These are phyloP conservation scores for Nineta flava DNA, from an alignment of 2,888 invertebrate species.

Conservation along the genomic window DNA sequence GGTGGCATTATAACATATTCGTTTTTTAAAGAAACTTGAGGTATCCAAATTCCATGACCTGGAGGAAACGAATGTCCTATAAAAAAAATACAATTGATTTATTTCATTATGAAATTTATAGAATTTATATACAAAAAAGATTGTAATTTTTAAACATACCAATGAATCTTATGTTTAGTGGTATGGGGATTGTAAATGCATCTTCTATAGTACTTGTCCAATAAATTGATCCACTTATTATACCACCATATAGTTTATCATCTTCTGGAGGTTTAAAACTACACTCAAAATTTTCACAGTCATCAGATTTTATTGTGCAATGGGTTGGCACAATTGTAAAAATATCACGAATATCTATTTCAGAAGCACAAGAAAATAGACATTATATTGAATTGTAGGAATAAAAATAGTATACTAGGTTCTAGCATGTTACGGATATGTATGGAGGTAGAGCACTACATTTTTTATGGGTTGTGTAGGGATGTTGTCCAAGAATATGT, in stretches of 20 bases:
- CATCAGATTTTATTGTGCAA: constrained; percentile 16
- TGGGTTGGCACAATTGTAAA: constrained; percentile 21
- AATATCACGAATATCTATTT: constrained; percentile 17
- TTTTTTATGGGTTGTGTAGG: too few relatives aligned
- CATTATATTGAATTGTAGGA: too few relatives aligned
- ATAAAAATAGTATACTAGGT: too few relatives aligned
- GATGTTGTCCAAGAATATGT: too few relatives aligned
- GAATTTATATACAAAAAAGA: constrained; percentile 16
- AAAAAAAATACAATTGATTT: background rate
- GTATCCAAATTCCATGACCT: constrained; percentile 14
- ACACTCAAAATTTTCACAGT: constrained; percentile 23
- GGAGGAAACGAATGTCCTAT: background rate
- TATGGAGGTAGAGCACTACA: too few relatives aligned
- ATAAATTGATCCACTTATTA: constrained; percentile 20
- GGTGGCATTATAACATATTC: constrained; percentile 21
- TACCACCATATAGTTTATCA: constrained; percentile 19
- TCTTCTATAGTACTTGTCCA: constrained; percentile 15
- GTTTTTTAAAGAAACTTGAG: constrained; percentile 19
- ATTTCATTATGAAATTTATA: constrained; percentile 15
- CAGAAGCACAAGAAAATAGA: too few relatives aligned
- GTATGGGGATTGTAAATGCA: constrained; percentile 15
- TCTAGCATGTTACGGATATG: too few relatives aligned
- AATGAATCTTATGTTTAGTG: constrained; percentile 17
- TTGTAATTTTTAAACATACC: constrained; percentile 10
- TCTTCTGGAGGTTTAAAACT: constrained; percentile 20